Evolutionary conservation across 2,888 invertebrate species (phyloP).

Genomic region (Ophion costatus): DNA sequence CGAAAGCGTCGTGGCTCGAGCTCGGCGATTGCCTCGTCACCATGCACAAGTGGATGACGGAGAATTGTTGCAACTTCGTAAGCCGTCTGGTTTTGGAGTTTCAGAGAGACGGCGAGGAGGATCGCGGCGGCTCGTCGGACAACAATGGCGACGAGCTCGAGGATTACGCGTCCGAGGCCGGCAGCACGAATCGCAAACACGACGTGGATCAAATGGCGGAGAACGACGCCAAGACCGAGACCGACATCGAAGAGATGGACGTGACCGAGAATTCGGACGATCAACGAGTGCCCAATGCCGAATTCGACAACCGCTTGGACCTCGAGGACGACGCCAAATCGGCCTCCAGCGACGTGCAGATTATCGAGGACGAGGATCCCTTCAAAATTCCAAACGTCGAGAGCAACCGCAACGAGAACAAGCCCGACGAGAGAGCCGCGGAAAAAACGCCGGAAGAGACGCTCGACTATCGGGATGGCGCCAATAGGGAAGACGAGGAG

Average conservation of each 20-base stretch:
- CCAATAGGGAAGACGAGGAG: neutral
- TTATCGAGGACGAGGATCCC: conserved; percentile 77
- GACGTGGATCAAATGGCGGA: conserved; percentile 61
- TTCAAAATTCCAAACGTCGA: conserved; percentile 73
- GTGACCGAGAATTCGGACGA: conserved; percentile 65
- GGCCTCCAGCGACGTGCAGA: conserved; percentile 75
- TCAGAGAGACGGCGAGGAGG: conserved; percentile 49
- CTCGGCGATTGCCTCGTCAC: conserved; percentile 88
- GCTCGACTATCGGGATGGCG: conserved; percentile 36
- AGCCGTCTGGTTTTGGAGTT: conserved; percentile 83
- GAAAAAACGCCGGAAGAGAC: conserved; percentile 67
- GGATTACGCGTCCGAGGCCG: conserved; percentile 40
- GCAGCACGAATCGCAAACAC: conserved; percentile 45
- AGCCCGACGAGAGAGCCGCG: conserved; percentile 46
- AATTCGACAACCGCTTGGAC: conserved; percentile 75
- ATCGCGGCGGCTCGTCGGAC: conserved; percentile 48
- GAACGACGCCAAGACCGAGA: conserved; percentile 65
- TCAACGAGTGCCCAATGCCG: conserved; percentile 64
- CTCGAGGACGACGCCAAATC: conserved; percentile 78
- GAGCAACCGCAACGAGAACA: conserved; percentile 69
- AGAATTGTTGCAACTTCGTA: conserved; percentile 86
- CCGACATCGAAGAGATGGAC: conserved; percentile 60
- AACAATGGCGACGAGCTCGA: conserved; percentile 67
- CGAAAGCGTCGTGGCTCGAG: conserved; percentile 87
- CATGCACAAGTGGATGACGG: conserved; percentile 87